Evolutionary conservation across 2,113 vertebrate genomes (phyloP).

Genomic region (Camelus dromedarius): DNA sequence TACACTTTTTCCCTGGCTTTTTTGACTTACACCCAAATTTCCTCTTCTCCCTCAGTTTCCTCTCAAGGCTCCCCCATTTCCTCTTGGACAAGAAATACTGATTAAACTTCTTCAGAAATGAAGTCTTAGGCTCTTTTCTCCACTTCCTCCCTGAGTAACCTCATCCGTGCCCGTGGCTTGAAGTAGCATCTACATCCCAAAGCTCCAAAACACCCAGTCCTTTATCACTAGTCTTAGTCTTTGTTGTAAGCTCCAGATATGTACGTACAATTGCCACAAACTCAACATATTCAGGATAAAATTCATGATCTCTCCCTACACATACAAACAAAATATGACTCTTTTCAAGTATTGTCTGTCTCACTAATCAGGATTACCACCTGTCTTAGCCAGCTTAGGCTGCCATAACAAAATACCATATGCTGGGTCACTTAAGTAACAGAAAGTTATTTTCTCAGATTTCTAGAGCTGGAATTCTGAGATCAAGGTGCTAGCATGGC

Average conservation of each 20-base stretch:
- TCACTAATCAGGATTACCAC: neutral
- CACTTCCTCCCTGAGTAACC: neutral
- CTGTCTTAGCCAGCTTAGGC: neutral
- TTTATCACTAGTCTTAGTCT: neutral
- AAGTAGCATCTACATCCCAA: neutral
- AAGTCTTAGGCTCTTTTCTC: neutral
- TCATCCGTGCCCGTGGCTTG: neutral
- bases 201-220: neutral
- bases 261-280: neutral
- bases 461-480: neutral
- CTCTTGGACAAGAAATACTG: neutral
- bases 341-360: neutral
- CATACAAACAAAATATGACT: neutral
- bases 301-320: neutral
- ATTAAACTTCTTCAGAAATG: neutral
- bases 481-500: neutral
- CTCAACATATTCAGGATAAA: neutral
- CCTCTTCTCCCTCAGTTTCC: neutral
- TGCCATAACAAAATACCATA: neutral
- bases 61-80: neutral
- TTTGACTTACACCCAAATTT: neutral
- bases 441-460: neutral
- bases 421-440: neutral
- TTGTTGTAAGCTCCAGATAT: neutral
- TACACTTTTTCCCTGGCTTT: neutral